Percentiles rank a stretch among this genome's conserved stretches.
These are phyloP conservation scores for Xestoiulus laeticollis DNA, from an alignment of 2,888 invertebrate species.

Conservation along the genomic window DNA sequence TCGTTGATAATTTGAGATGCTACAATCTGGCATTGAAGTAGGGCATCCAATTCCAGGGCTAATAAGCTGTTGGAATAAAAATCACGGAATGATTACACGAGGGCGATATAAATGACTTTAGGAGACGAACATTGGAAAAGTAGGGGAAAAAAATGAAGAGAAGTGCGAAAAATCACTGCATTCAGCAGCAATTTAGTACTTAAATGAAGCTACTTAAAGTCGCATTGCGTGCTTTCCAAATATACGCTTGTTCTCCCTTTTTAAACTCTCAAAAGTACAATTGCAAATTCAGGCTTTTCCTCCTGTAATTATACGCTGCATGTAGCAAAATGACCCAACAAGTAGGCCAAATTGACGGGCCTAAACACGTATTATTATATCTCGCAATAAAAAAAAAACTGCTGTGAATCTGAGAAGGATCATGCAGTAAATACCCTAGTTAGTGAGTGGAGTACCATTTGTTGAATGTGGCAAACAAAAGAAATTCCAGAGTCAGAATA, in stretches of 20 bases:
- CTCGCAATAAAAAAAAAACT: neutral
- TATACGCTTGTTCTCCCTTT: neutral
- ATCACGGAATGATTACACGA: neutral
- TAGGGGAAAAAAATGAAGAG: neutral
- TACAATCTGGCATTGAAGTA: neutral
- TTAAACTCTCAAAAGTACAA: neutral
- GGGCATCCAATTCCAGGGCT: constrained; percentile 8
- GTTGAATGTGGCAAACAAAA: neutral
- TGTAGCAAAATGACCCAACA: neutral
- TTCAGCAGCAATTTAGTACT: constrained; percentile 5
- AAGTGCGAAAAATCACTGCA: neutral
- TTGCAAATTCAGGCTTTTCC: neutral
- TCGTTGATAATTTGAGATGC: neutral
- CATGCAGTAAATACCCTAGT: neutral
- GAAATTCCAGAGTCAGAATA: neutral
- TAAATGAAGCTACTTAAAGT: neutral
- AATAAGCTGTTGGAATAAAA: neutral
- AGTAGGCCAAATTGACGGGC: neutral
- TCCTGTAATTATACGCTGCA: neutral
- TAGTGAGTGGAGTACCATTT: neutral
- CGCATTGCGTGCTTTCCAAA: neutral
- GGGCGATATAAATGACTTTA: neutral
- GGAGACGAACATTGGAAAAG: neutral
- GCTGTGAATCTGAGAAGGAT: neutral
- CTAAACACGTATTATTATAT: neutral